Conservation (phyloP, 2,888 invertebrate genomes). For the Sinopyrophorus schimmeli region DNA sequence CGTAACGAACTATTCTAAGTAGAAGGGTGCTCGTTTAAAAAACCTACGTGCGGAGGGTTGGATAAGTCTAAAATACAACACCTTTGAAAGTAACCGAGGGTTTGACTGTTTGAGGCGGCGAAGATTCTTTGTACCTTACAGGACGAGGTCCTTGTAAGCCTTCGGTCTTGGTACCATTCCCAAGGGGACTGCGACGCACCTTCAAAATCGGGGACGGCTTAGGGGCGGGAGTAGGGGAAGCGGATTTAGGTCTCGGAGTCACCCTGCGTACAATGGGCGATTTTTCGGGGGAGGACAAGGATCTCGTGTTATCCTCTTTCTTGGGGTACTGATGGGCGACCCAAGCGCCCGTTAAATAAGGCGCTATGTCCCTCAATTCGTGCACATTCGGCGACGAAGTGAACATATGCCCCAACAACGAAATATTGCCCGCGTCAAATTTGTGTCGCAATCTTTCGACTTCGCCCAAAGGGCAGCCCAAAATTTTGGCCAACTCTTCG, state of each 20-base stretch:
- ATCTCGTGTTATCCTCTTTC: constrained; percentile 68
- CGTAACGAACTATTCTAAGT: constrained; percentile 32
- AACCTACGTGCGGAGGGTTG: constrained; percentile 28
- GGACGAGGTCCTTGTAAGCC: no score
- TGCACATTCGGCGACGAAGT: constrained; percentile 79
- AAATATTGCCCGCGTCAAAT: constrained; percentile 68
- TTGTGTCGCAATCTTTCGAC: constrained; percentile 73
- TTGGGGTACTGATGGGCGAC: constrained; percentile 78
- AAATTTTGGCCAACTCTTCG: constrained; percentile 50
- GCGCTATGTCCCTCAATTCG: constrained; percentile 76
- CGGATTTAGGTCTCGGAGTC: constrained; percentile 51
- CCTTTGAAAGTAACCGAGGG: constrained; percentile 77
- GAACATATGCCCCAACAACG: constrained; percentile 76
- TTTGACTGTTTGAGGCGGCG: constrained; percentile 57
- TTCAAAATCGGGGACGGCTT: constrained; percentile 54
- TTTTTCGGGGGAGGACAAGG: constrained; percentile 60
- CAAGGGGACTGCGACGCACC: constrained; percentile 26
- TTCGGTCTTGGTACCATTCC: constrained; percentile 41
- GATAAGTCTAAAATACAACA: constrained; percentile 53
- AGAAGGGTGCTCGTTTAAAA: constrained; percentile 31
- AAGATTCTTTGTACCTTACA: constrained; percentile 53
- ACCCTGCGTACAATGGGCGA: constrained; percentile 55
- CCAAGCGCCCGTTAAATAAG: constrained; percentile 79
- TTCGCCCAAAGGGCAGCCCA: constrained; percentile 63
- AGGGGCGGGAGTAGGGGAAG: constrained; percentile 59